Evolutionary conservation across 2,113 vertebrate species (phyloP).

Genomic region (Coptodon bakossiorum): DNA sequence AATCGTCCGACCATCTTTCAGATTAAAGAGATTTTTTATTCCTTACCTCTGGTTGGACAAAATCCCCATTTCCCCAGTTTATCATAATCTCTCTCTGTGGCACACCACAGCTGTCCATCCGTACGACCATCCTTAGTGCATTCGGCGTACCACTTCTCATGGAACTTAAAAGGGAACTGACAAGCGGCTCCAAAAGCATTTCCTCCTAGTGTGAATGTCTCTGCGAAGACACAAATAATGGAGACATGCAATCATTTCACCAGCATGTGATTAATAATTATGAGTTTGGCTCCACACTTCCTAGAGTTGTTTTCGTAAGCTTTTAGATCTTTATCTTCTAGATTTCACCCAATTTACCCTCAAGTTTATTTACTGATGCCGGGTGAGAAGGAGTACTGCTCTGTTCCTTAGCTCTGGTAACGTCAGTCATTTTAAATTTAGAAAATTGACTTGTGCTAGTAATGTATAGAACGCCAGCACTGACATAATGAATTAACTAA

Average conservation of each 20-base stretch:
- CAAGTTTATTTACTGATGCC: not conserved
- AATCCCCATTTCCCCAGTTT: constrained; percentile 79
- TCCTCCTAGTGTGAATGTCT: constrained; percentile 80
- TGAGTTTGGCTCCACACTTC: not conserved
- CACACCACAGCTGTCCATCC: constrained; percentile 76
- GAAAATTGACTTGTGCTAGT: not conserved
- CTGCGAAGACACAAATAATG: constrained; percentile 56
- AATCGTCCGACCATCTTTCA: not conserved
- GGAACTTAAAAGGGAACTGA: not conserved
- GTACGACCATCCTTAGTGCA: too few relatives aligned
- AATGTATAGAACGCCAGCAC: not conserved
- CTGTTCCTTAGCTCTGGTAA: not conserved
- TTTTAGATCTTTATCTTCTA: not conserved
- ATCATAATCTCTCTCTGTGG: constrained; percentile 19
- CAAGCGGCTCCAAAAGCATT: constrained; percentile 84
- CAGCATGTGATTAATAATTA: not conserved
- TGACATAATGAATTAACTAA: too few relatives aligned
- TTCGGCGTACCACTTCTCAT: too few relatives aligned
- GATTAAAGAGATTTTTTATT: not conserved
- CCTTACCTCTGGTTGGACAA: constrained; percentile 73
- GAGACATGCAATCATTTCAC: not conserved
- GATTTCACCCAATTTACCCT: not conserved
- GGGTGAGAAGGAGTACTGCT: not conserved
- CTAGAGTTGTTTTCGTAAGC: not conserved
- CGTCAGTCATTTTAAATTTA: not conserved